Evolutionary conservation across 1,140 invertebrate species (phyloP).

Genomic region (Cyclargus thomasi): DNA sequence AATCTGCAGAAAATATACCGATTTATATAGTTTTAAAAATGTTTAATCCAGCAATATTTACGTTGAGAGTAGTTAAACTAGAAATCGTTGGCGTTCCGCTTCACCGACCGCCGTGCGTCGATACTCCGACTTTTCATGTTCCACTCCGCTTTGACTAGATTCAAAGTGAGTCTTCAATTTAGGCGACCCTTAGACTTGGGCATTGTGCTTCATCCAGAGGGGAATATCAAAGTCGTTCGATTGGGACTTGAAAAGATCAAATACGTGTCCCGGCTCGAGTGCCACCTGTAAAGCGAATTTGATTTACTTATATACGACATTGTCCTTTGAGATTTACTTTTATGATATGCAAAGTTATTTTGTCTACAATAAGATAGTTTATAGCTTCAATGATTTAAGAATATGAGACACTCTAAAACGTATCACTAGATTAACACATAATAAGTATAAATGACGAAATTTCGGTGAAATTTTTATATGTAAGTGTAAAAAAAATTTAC

Average conservation of each 20-base stretch:
- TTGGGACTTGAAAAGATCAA: slow-evolving; percentile 69
- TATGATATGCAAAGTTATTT: not conserved
- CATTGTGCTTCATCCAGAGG: slow-evolving; percentile 46
- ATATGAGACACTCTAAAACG: too few species aligned
- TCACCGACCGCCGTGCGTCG: not conserved
- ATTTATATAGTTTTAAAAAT: too few species aligned
- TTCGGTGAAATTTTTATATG: too few species aligned
- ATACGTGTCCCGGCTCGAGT: slow-evolving; percentile 43
- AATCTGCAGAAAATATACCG: too few species aligned
- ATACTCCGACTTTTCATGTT: slow-evolving; percentile 31
- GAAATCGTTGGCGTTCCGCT: not conserved
- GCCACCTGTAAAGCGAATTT: slow-evolving; percentile 45
- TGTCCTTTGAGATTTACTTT: slow-evolving; percentile 6
- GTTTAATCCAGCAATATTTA: not conserved
- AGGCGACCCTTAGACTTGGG: slow-evolving; percentile 38
- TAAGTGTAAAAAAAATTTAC: too few species aligned
- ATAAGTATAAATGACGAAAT: too few species aligned
- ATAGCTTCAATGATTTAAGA: too few species aligned
- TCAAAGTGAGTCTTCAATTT: slow-evolving; percentile 48
- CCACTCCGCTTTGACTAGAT: slow-evolving; percentile 50
- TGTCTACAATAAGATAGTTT: too few species aligned
- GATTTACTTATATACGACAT: slow-evolving; percentile 20
- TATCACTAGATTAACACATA: too few species aligned
- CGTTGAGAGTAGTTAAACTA: not conserved
- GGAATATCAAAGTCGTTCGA: slow-evolving; percentile 59